Evolutionary conservation across 2,888 invertebrate species (phyloP).

Genomic region (Lasioglossum leucozonium): DNA sequence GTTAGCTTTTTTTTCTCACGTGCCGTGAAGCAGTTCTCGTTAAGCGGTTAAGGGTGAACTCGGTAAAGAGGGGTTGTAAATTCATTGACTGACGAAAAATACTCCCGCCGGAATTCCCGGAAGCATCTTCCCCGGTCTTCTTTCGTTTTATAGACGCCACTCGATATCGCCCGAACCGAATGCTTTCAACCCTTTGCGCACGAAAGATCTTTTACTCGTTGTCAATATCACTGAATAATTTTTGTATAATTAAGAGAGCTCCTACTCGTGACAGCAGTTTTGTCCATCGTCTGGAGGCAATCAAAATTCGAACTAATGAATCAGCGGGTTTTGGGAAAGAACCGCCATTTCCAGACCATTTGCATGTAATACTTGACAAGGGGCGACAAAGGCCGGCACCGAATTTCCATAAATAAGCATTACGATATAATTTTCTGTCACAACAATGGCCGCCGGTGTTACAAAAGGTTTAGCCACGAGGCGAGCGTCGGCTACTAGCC

Average conservation of each 20-base stretch:
- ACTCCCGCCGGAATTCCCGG: constrained; percentile 77
- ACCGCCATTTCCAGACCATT: constrained; percentile 45
- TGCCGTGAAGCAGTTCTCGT: constrained; percentile 83
- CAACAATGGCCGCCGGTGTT: constrained; percentile 81
- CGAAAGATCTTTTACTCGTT: too few species aligned
- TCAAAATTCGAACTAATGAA: neutral
- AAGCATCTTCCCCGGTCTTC: constrained; percentile 59
- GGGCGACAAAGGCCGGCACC: constrained; percentile 65
- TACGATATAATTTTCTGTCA: constrained; percentile 81
- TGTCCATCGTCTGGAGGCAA: neutral
- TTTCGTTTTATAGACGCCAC: constrained; percentile 33
- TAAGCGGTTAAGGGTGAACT: constrained; percentile 80
- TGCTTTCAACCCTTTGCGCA: neutral
- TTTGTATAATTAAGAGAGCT: too few species aligned
- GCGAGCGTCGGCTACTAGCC: constrained; percentile 72
- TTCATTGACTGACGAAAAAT: constrained; percentile 84
- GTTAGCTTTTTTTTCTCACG: constrained; percentile 81
- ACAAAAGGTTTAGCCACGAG: constrained; percentile 82
- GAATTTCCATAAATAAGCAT: constrained; percentile 77
- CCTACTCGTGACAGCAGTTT: neutral
- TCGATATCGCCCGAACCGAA: neutral
- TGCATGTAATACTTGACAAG: constrained; percentile 64
- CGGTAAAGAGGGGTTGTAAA: constrained; percentile 82
- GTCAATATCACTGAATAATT: too few species aligned
- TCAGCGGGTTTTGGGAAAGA: neutral